phyloP scores from a whole-genome alignment of 2,113 vertebrate species.

The Oryzias celebensis region DNA sequence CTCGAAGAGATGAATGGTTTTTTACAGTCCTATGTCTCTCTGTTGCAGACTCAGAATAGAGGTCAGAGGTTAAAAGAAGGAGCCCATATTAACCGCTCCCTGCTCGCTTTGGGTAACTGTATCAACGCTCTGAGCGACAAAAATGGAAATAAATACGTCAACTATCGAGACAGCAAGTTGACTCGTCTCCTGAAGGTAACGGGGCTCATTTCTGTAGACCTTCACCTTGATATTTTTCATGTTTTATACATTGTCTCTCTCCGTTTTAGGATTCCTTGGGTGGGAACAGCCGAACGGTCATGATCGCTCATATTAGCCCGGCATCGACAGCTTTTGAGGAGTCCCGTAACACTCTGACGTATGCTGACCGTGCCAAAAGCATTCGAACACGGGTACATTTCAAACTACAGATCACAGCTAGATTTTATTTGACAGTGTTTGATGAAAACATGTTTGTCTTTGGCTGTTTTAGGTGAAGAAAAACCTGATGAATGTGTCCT shows the following conservation, averaged over 20 bases:
- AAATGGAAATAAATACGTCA: slow-evolving; percentile 84
- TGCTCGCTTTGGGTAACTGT: slow-evolving; percentile 92
- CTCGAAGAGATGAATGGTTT: no score
- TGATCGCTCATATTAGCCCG: slow-evolving; percentile 94
- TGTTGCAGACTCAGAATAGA: slow-evolving; percentile 85
- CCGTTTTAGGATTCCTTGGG: slow-evolving; percentile 85
- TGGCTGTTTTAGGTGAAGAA: slow-evolving; percentile 80
- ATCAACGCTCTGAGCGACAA: slow-evolving; percentile 90
- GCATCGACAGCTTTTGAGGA: slow-evolving; percentile 89
- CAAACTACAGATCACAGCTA: background rate
- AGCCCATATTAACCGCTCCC: slow-evolving; percentile 92
- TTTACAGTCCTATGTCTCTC: background rate
- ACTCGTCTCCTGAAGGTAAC: slow-evolving; percentile 90
- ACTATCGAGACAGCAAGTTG: slow-evolving; percentile 94
- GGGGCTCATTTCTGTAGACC: background rate
- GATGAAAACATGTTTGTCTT: background rate
- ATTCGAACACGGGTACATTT: slow-evolving; percentile 85
- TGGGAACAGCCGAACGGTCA: slow-evolving; percentile 89
- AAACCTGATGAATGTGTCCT: slow-evolving; percentile 86
- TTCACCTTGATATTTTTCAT: background rate
- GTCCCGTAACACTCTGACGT: slow-evolving; percentile 88
- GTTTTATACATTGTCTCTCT: background rate
- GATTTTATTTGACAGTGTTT: no score
- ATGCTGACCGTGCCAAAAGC: slow-evolving; percentile 89
- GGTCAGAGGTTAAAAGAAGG: slow-evolving; percentile 92